Percentiles rank a stretch among this genome's conserved stretches.
Evolutionary conservation across 2,797 vertebrate genomes (phyloP).

Genomic region (Tragelaphus oryx): DNA sequence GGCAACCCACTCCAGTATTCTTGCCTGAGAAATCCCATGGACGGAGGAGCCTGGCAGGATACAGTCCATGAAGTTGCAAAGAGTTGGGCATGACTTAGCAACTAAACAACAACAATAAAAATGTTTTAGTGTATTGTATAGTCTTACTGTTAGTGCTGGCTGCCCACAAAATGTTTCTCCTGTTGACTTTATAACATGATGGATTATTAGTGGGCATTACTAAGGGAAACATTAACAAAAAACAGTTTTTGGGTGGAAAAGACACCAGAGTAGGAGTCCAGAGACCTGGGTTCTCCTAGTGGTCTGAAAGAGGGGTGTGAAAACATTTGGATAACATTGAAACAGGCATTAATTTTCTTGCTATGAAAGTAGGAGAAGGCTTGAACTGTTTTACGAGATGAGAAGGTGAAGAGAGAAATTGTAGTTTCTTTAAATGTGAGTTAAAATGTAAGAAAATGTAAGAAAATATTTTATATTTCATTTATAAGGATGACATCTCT

Average conservation of each 20-base stretch:
- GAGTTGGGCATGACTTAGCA: background rate
- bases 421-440: background rate
- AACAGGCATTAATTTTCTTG: background rate
- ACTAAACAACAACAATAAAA: background rate
- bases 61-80: background rate
- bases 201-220: slow-evolving; percentile 24
- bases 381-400: background rate
- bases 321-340: background rate
- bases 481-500: background rate
- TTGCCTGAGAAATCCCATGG: background rate
- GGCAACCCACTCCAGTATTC: background rate
- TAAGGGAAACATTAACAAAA: slow-evolving; percentile 16
- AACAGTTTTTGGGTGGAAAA: background rate
- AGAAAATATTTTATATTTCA: background rate
- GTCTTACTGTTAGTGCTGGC: background rate
- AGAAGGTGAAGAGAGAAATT: background rate
- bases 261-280: background rate
- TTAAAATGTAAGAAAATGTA: background rate
- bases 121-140: background rate
- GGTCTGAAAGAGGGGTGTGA: background rate
- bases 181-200: slow-evolving; percentile 33
- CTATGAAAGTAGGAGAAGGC: background rate
- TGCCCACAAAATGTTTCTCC: background rate
- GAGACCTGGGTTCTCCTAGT: background rate
- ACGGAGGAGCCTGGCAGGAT: background rate